A percentile compares a stretch with the other conserved stretches of the same genome.
Conservation (phyloP, 2,888 invertebrate genomes). For the Parelbella ahira region DNA sequence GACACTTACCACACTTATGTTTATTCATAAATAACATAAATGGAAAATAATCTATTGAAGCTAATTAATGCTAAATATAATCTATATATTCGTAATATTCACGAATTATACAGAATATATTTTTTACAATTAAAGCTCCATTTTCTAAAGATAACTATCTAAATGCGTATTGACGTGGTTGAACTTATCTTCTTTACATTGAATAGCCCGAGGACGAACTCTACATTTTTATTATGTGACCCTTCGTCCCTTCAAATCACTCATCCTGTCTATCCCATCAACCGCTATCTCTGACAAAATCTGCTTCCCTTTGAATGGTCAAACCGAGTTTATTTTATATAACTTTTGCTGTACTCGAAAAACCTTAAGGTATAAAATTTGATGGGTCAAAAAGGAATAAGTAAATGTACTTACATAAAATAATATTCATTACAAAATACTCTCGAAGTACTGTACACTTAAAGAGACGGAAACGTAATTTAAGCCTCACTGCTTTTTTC, state of each 20-base stretch:
- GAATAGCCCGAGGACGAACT: conserved; percentile 3
- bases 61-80: too few species aligned
- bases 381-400: too few species aligned
- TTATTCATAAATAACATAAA: too few species aligned
- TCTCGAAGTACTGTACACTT: too few species aligned
- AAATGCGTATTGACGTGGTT: conserved; percentile 5
- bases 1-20: too few species aligned
- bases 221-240: conserved; percentile 13
- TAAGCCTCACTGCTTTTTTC: too few species aligned
- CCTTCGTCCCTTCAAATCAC: conserved; percentile 17
- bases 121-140: neutral
- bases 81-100: too few species aligned
- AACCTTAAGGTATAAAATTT: too few species aligned
- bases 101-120: neutral
- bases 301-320: conserved; percentile 7
- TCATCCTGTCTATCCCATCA: conserved; percentile 14
- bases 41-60: too few species aligned
- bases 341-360: neutral
- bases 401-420: too few species aligned
- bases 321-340: conserved; percentile 2
- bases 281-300: conserved; percentile 15
- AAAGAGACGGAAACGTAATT: too few species aligned
- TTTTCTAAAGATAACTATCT: neutral
- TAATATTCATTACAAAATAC: too few species aligned
- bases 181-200: conserved; percentile 7